Base-by-base conservation (phyloP, 1,140 invertebrate genomes). In the Chelonus insularis region DNA sequence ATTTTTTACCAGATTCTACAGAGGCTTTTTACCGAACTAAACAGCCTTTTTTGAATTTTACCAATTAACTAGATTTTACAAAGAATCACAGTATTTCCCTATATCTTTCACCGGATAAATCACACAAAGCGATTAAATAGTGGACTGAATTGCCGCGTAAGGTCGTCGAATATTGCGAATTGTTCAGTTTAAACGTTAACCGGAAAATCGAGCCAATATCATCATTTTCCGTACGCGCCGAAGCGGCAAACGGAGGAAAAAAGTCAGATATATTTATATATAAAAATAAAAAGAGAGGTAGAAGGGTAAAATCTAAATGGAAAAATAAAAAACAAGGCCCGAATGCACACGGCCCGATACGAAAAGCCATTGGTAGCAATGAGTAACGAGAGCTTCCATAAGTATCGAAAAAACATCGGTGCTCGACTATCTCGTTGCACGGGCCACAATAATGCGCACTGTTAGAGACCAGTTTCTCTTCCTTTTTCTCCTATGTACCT, bases 251-350 rank as follows among this genome's bases (percentile, higher is more conserved):
- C 7, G 6, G 14, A 55, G 34, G 18, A 48, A 58, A 48, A 34
- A 18, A 36, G 29, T 43, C 12, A 11, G 11, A 29, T 8, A 43
- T 23, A 56, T 32, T 39, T 39, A 56, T 16, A 39, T 21, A 25
- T n/a, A 21, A 23, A 21, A 9, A 23, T 16, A 48, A 21, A 58
- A 20, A 11, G 21, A 14, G 18, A 8, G 11, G 16, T 1, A 39
- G 36, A 58, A 48, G 48, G 25, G 36, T 23, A 55, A 45, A 62
- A 62, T 54, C 6, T 39, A 29, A 47, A 51, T 29, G 45, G 34
- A 48, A 43, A 84, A 62, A 62, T 62, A 57, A 57, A 62, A 62
- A 12, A n/a, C 12, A 56, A 62, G 45, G 9, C 29, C 11, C 32
- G 25, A 61, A 61, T 61, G 59, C 51, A 39, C 39, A 36, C 51